phyloP scores from a whole-genome alignment of 64 coral and sea anemone genomes.

The Pachyseris speciosa region DNA sequence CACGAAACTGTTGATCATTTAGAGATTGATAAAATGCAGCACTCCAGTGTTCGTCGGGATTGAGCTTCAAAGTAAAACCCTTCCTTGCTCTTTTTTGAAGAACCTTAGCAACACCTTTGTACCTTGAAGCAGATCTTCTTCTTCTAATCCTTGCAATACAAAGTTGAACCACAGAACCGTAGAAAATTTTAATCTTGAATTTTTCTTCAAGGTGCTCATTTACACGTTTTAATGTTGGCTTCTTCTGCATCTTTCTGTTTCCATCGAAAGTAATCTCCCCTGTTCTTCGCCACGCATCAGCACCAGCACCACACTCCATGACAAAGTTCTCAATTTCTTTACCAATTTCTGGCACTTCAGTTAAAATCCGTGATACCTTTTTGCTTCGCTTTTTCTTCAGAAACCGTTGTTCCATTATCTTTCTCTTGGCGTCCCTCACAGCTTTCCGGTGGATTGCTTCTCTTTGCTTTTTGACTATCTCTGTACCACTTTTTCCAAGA shows the following conservation, averaged over 20 bases:
- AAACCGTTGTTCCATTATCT: conserved; percentile 49
- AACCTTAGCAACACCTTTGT: conserved; percentile 61
- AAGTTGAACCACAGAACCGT: conserved; percentile 54
- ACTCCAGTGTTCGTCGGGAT: conserved; percentile 66
- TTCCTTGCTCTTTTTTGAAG: too few relatives aligned
- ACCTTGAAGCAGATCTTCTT: not conserved
- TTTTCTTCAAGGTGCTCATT: conserved; percentile 19
- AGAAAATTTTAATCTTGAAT: conserved; percentile 9
- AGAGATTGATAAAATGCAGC: conserved; percentile 31
- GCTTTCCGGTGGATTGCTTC: conserved; percentile 44
- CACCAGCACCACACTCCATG: conserved; percentile 26
- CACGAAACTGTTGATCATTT: not conserved
- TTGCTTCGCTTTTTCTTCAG: conserved; percentile 41
- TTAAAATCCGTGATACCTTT: not conserved
- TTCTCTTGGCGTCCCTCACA: conserved; percentile 27
- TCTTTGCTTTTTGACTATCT: conserved; percentile 58
- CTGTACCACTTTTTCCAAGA: conserved; percentile 38
- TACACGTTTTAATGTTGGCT: conserved; percentile 50
- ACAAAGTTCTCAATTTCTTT: conserved; percentile 63
- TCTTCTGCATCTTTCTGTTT: conserved; percentile 55
- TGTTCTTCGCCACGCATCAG: conserved; percentile 33
- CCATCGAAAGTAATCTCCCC: conserved; percentile 49
- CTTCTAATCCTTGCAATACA: conserved; percentile 54
- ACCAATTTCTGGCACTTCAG: conserved; percentile 46
- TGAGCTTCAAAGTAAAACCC: too few relatives aligned